A percentile compares a stretch with the other conserved stretches of the same genome.
Conservation (phyloP, 2,113 vertebrate genomes). For the Channa maculata region DNA sequence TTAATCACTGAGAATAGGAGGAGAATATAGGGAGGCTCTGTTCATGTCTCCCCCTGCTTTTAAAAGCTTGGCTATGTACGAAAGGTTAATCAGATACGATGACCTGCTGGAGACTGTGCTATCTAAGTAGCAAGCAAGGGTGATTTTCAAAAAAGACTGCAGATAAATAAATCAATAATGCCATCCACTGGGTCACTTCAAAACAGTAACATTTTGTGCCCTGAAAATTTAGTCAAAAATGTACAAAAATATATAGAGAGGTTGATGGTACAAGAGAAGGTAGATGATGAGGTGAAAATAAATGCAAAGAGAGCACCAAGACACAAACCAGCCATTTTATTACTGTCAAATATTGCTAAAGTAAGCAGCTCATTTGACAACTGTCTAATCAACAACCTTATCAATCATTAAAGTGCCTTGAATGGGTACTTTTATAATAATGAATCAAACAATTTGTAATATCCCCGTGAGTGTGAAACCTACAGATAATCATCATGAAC, state of each 20-base stretch:
- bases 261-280: background rate
- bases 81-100: conserved; percentile 59
- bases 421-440: background rate
- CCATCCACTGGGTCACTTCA: conserved; percentile 2
- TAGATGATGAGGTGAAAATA: background rate
- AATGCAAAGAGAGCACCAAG: background rate
- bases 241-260: background rate
- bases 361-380: no score
- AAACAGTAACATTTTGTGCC: conserved; percentile 9
- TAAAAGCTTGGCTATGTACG: conserved; percentile 26
- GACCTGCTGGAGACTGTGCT: conserved; percentile 47
- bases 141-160: conserved; percentile 45
- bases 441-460: no score
- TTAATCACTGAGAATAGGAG: conserved; percentile 64
- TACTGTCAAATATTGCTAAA: background rate
- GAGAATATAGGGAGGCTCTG: conserved; percentile 49
- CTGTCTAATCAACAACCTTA: background rate
- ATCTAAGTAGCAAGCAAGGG: conserved; percentile 27
- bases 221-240: conserved; percentile 17
- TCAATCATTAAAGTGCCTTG: background rate
- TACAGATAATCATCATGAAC: no score
- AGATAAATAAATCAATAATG: conserved; percentile 63
- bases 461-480: no score
- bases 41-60: conserved; percentile 48
- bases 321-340: no score